phyloP scores from a whole-genome alignment of 2,888 invertebrate species.

The Terebella lapidaria region DNA sequence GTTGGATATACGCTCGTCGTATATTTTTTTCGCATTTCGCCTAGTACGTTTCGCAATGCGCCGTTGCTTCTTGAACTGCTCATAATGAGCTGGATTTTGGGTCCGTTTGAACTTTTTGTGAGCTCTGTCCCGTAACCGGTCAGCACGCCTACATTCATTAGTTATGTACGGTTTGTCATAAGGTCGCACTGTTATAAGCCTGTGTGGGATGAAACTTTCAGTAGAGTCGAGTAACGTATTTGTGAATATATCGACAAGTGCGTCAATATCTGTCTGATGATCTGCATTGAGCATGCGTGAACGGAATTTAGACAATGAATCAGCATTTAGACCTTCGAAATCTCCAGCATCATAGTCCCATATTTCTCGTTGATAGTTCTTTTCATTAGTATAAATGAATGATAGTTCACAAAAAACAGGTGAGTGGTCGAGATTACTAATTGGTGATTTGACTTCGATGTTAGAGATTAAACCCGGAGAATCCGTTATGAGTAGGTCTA shows the following conservation, averaged over 20 bases:
- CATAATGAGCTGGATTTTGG: neutral
- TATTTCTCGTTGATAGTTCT: neutral
- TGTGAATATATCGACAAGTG: neutral
- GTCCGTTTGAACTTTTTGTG: neutral
- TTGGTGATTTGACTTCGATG: too few relatives aligned
- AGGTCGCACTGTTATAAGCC: neutral
- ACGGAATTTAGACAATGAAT: neutral
- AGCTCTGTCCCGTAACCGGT: neutral
- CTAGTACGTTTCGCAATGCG: neutral
- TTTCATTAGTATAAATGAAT: neutral
- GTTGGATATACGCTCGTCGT: neutral
- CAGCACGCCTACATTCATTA: neutral
- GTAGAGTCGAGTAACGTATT: neutral
- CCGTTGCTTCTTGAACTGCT: neutral
- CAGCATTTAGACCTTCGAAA: neutral
- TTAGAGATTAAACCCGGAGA: too few relatives aligned
- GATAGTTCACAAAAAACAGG: too few relatives aligned
- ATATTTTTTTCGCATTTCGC: neutral
- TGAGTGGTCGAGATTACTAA: too few relatives aligned
- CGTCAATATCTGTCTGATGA: neutral
- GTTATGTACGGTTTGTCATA: neutral
- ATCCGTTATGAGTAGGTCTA: too few relatives aligned
- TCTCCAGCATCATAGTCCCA: neutral
- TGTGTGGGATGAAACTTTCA: neutral
- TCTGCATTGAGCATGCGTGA: neutral